A percentile compares a stretch with the other conserved stretches of the same genome.
phyloP scores from a whole-genome alignment of 2,113 vertebrate species.

The Zosterops pallidus region DNA sequence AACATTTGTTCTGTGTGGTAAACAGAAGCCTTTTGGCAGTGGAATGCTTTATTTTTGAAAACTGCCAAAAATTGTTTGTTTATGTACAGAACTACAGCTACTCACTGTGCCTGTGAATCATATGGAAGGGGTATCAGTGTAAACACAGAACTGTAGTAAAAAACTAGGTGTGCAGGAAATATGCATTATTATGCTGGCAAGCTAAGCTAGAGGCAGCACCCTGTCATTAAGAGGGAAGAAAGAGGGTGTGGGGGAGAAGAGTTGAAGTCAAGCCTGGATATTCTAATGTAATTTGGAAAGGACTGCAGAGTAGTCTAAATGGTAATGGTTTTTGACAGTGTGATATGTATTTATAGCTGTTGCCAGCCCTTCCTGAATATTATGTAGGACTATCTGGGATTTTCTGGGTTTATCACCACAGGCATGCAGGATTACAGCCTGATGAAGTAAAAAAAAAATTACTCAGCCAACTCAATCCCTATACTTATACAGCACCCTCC shows the following conservation, averaged over 20 bases:
- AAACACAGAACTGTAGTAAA: constrained; percentile 12
- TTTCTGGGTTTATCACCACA: constrained; percentile 84
- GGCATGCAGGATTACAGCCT: constrained; percentile 80
- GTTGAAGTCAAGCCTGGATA: constrained; percentile 32
- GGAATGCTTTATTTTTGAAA: constrained; percentile 67
- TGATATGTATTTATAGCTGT: constrained; percentile 80
- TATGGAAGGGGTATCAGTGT: background rate
- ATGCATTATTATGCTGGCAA: constrained; percentile 5
- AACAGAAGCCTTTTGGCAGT: constrained; percentile 75
- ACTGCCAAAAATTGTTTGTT: constrained; percentile 75
- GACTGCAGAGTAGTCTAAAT: constrained; percentile 75
- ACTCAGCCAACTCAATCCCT: constrained; percentile 52
- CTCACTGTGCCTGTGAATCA: constrained; percentile 48
- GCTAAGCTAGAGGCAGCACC: background rate
- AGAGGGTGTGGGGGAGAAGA: background rate
- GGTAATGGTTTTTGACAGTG: constrained; percentile 82
- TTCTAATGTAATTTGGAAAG: constrained; percentile 63
- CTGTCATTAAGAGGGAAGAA: background rate
- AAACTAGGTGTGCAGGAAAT: constrained; percentile 14
- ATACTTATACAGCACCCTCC: constrained; percentile 6
- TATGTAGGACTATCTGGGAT: constrained; percentile 84
- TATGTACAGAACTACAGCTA: constrained; percentile 63
- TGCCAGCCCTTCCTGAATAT: constrained; percentile 77
- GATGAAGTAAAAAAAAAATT: constrained; percentile 83
- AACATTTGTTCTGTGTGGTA: constrained; percentile 74